Evolutionary conservation across 2,113 vertebrate species (phyloP).

Genomic region (Stigmatopora argus): DNA sequence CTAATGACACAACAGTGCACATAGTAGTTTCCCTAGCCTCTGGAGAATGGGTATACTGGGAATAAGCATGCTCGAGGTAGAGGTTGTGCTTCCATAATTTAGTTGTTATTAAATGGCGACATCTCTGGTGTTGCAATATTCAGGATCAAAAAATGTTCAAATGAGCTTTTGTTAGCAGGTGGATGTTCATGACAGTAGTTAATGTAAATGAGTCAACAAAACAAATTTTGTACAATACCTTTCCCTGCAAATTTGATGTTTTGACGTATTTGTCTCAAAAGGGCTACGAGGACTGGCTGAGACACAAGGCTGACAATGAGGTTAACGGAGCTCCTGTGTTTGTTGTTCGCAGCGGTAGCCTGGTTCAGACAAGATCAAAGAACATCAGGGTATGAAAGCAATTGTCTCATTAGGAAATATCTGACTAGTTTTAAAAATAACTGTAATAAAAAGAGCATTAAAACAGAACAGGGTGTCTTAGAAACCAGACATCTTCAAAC

Average conservation of each 20-base stretch:
- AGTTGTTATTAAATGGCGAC: not conserved
- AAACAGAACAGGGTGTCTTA: no score
- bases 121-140: not conserved
- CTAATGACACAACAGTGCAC: not conserved
- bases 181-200: not conserved
- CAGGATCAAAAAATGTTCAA: not conserved
- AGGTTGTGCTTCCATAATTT: not conserved
- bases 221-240: not conserved
- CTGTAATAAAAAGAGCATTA: no score
- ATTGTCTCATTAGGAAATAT: not conserved
- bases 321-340: conserved; percentile 96
- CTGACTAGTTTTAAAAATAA: no score
- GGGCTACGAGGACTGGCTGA: conserved; percentile 98
- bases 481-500: no score
- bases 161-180: not conserved
- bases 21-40: not conserved
- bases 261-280: conserved; percentile 36
- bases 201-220: not conserved
- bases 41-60: no score
- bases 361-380: conserved; percentile 96
- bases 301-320: conserved; percentile 97
- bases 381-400: conserved; percentile 83
- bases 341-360: conserved; percentile 93
- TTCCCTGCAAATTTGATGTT: not conserved
- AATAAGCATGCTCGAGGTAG: not conserved